Percentiles rank a stretch among this genome's conserved stretches.
Conservation (phyloP, 1,140 invertebrate genomes). For the Lycorma delicatula region DNA sequence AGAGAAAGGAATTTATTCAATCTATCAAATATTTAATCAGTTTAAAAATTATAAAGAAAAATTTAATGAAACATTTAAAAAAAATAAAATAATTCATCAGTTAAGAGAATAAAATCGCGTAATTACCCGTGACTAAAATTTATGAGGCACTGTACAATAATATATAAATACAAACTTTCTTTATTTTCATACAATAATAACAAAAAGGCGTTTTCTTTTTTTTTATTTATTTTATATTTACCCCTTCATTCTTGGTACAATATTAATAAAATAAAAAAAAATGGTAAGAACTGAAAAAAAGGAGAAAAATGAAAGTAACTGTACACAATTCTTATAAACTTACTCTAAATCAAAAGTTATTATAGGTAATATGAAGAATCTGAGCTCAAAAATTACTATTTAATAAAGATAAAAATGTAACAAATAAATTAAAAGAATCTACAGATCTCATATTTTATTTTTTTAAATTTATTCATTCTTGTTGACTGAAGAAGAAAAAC, state of each 20-base stretch:
- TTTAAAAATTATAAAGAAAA: neutral
- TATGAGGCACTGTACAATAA: slow-evolving; percentile 17
- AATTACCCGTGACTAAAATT: slow-evolving; percentile 16
- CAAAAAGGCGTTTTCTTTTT: neutral
- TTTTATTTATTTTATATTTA: neutral
- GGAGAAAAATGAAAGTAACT: neutral
- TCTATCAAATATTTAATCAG: neutral
- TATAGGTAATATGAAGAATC: neutral
- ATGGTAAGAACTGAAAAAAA: neutral
- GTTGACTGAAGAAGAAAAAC: too few relatives aligned
- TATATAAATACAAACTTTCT: slow-evolving; percentile 9
- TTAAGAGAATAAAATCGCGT: slow-evolving; percentile 16
- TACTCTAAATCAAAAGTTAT: neutral
- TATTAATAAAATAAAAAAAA: neutral
- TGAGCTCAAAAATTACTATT: too few relatives aligned
- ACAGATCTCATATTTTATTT: too few relatives aligned
- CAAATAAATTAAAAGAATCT: too few relatives aligned
- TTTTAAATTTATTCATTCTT: too few relatives aligned
- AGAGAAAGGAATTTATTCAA: slow-evolving; percentile 12
- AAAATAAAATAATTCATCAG: slow-evolving; percentile 1
- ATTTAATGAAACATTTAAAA: slow-evolving; percentile 3
- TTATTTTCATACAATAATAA: neutral
- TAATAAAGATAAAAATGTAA: too few relatives aligned
- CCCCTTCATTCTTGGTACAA: neutral
- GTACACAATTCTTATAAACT: neutral